These are phyloP conservation scores for Schrankia costaestrigalis DNA, from an alignment of 2,888 invertebrate species.

Conservation along the genomic window DNA sequence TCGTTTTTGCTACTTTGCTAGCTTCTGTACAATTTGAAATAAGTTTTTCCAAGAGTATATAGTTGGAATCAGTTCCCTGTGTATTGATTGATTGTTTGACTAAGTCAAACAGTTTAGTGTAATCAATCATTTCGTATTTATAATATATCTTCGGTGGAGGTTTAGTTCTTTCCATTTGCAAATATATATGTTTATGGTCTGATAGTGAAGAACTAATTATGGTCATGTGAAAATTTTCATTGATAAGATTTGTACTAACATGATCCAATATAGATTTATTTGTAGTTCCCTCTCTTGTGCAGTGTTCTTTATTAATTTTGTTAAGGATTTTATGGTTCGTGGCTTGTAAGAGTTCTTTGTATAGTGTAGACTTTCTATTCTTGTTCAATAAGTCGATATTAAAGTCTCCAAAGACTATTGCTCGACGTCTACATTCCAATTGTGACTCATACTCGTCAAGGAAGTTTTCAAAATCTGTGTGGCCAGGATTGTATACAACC, in stretches of 20 bases:
- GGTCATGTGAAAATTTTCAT: slow-evolving; percentile 1
- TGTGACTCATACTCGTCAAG: slow-evolving; percentile 4
- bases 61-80: not conserved
- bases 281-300: slow-evolving; percentile 5
- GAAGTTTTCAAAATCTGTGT: too few relatives aligned
- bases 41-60: slow-evolving; percentile 2
- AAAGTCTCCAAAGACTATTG: slow-evolving; percentile 1
- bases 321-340: slow-evolving; percentile 5
- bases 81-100: not conserved
- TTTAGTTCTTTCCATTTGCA: not conserved
- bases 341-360: slow-evolving; percentile 1
- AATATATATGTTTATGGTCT: slow-evolving; percentile 1
- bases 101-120: slow-evolving; percentile 5
- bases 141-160: slow-evolving; percentile 2
- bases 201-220: slow-evolving; percentile 1
- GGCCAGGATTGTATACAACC: too few relatives aligned
- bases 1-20: slow-evolving; percentile 13
- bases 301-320: slow-evolving; percentile 4
- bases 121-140: slow-evolving; percentile 6
- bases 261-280: slow-evolving; percentile 8
- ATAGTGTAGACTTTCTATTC: not conserved
- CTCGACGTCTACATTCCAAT: not conserved
- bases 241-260: slow-evolving; percentile 3
- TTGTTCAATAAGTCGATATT: slow-evolving; percentile 1
- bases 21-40: slow-evolving; percentile 2